Conservation (phyloP, 2,113 vertebrate species). For the Myrmecobius fasciatus region DNA sequence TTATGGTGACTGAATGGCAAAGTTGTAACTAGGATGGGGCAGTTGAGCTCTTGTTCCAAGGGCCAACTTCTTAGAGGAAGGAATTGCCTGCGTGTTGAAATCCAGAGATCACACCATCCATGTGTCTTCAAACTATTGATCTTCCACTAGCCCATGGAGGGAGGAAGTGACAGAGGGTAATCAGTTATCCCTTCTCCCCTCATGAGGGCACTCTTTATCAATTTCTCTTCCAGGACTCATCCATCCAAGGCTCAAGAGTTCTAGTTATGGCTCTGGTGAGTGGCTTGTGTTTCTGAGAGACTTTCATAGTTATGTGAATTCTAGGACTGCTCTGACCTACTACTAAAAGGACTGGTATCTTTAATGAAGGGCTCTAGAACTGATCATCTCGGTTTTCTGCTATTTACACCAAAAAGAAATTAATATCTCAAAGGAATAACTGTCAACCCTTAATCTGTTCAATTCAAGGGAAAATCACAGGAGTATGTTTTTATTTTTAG, state of each 20-base stretch:
- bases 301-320: not conserved
- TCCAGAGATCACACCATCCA: not conserved
- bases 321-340: not conserved
- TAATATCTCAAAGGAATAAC: not conserved
- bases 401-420: not conserved
- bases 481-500: not conserved
- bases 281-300: not conserved
- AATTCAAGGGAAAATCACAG: not conserved
- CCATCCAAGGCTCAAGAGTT: not conserved
- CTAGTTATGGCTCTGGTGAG: not conserved
- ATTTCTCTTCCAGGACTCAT: not conserved
- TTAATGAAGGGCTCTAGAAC: not conserved
- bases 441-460: not conserved
- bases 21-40: not conserved
- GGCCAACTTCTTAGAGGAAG: not conserved
- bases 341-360: not conserved
- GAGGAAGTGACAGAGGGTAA: not conserved
- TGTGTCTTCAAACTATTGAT: not conserved
- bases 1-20: not conserved
- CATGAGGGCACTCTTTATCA: not conserved
- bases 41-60: not conserved
- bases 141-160: not conserved
- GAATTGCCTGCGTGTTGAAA: not conserved
- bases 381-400: not conserved
- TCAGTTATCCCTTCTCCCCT: not conserved